Base-by-base conservation (phyloP, 2,113 vertebrate species). In the Chaetodon auriga region DNA sequence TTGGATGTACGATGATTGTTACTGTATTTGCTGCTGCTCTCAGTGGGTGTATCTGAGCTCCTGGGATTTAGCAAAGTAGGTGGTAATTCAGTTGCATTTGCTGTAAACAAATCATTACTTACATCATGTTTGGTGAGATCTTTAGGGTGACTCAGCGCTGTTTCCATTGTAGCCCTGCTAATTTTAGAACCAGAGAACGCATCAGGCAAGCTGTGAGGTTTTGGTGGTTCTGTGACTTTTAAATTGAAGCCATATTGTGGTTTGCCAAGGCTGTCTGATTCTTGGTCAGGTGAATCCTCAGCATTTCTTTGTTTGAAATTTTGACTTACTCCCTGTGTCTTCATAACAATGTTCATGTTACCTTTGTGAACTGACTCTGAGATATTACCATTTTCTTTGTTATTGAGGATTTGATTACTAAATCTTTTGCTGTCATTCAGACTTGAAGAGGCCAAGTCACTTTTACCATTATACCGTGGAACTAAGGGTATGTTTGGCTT, bases 201-300 rank as follows among this genome's bases (percentile, higher is more conserved):
- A 53, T 78, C 66, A 0, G 87, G 70, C 30, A 90, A 60, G 73
- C 84, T 80, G 0, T 77, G 66, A 48, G 62, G 62, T 51, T 75
- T 90, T 53, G 78, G 91, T 83, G 72, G 23, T 63, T 89, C 80
- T 72, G 53, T 78, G 61, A 62, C 84, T 49, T 92, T 88, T 69
- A 84, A 65, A 73, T 36, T 83, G 51, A 55, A 88, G 51, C 60
- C 46, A 49, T 68, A 30, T 2, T 66, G 82, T 43, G 51, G 74
- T 70, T 74, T 86, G 64, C 66, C 35, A 18, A 69, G 25, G 51
- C 19, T 75, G 14, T 73, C 64, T 77, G 84, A 83, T 54, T 78
- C 51, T 9, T 46, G 41, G 18, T 75, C 82, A 73, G 61, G 43
- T 63, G 72, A 83, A 81, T 83, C 58, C 36, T 78, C 68, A 19